Evolutionary conservation across 2,797 vertebrate genomes (phyloP).

Genomic region (Peromyscus eremicus): DNA sequence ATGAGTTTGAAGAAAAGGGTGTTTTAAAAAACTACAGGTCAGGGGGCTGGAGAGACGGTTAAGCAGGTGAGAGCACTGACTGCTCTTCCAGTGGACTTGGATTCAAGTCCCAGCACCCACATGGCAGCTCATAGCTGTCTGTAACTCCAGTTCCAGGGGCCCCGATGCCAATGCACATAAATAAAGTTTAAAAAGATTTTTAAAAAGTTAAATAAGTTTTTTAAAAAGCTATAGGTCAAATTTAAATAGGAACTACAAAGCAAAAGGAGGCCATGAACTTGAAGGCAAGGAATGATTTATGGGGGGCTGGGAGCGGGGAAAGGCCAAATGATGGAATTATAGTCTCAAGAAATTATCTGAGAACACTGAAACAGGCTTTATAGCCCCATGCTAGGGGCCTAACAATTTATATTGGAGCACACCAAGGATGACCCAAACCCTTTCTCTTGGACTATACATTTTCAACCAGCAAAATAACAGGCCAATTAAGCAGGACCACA

Average conservation of each 20-base stretch:
- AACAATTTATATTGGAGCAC: neutral
- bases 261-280: neutral
- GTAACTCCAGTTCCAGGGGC: neutral
- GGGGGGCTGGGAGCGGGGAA: no score
- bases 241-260: neutral
- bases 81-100: neutral
- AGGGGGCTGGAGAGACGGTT: no score
- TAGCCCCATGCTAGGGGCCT: neutral
- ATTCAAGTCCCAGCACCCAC: neutral
- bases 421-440: neutral
- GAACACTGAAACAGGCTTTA: no score
- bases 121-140: no score
- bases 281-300: neutral
- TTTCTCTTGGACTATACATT: neutral
- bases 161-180: no score
- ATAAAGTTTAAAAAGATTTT: no score
- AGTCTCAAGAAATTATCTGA: no score
- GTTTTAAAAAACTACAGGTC: no score
- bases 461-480: neutral
- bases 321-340: neutral
- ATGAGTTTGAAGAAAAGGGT: neutral
- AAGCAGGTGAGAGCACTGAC: neutral
- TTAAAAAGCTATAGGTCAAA: neutral
- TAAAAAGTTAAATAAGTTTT: no score
- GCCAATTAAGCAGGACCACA: neutral